phyloP scores from a whole-genome alignment of 2,113 vertebrate genomes.

The Spermophilus dauricus region DNA sequence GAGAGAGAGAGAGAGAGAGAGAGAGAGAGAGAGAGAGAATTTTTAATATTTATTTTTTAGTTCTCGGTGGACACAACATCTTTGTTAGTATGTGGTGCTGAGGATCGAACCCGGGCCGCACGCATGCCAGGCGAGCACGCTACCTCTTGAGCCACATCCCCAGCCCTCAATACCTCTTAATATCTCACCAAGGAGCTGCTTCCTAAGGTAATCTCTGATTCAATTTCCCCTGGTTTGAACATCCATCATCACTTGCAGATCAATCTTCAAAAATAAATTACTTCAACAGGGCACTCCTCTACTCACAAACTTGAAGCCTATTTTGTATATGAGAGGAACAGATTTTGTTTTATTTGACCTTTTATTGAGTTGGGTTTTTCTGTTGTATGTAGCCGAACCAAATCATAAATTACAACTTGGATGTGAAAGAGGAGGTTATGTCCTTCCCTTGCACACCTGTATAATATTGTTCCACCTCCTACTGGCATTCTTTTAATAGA shows the following conservation, averaged over 20 bases:
- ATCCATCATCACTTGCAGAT: neutral
- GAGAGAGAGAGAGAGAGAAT: too few species aligned
- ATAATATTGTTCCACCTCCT: neutral
- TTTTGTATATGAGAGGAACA: neutral
- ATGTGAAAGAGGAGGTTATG: neutral
- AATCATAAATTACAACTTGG: neutral
- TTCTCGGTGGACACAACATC: too few species aligned
- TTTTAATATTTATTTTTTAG: too few species aligned
- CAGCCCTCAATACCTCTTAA: neutral
- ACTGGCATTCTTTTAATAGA: neutral
- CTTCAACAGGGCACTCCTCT: neutral
- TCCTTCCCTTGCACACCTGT: neutral
- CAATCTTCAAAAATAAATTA: neutral
- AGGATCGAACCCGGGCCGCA: too few species aligned
- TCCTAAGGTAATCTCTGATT: neutral
- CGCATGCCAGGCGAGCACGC: too few species aligned
- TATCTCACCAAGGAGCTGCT: neutral
- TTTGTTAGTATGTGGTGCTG: too few species aligned
- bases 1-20: too few species aligned
- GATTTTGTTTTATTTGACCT: neutral
- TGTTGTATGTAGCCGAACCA: neutral
- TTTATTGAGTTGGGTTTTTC: neutral
- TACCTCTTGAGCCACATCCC: too few species aligned
- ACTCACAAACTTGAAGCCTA: neutral
- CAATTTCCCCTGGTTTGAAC: neutral